phyloP scores from a whole-genome alignment of 2,888 invertebrate genomes.

The Machimus rusticus region DNA sequence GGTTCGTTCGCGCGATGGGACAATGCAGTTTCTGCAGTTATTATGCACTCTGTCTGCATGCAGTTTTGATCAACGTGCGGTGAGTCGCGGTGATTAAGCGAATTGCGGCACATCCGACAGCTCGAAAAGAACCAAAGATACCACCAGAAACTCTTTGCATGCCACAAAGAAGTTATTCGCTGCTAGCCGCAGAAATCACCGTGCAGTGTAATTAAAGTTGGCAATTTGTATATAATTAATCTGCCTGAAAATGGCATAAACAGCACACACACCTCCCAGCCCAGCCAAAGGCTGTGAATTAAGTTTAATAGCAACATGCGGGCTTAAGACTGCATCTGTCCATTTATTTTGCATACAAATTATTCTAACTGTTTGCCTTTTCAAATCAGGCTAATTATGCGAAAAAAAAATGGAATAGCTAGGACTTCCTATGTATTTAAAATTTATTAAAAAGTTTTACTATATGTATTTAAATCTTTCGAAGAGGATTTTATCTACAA shows the following conservation, averaged over 20 bases:
- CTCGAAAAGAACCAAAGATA: background rate
- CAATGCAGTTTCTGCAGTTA: background rate
- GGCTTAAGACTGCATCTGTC: background rate
- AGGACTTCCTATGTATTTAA: background rate
- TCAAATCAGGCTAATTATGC: background rate
- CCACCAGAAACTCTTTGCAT: background rate
- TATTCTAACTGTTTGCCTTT: background rate
- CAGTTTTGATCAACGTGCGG: constrained; percentile 9
- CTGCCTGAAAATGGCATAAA: background rate
- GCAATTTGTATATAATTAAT: constrained; percentile 30
- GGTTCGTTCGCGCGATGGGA: background rate
- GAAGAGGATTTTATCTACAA: too few species aligned
- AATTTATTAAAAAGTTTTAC: too few species aligned
- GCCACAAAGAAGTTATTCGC: background rate
- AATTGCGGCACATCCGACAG: constrained; percentile 20
- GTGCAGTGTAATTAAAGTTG: constrained; percentile 6
- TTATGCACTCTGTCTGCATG: background rate
- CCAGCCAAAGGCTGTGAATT: background rate
- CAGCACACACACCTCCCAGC: background rate
- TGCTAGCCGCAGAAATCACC: background rate
- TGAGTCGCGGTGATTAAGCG: constrained; percentile 8
- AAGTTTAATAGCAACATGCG: background rate
- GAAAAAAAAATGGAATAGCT: background rate
- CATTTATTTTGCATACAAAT: background rate
- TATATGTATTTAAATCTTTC: too few species aligned